phyloP scores from a whole-genome alignment of 2,113 vertebrate genomes.

The Triplophysa dalaica region DNA sequence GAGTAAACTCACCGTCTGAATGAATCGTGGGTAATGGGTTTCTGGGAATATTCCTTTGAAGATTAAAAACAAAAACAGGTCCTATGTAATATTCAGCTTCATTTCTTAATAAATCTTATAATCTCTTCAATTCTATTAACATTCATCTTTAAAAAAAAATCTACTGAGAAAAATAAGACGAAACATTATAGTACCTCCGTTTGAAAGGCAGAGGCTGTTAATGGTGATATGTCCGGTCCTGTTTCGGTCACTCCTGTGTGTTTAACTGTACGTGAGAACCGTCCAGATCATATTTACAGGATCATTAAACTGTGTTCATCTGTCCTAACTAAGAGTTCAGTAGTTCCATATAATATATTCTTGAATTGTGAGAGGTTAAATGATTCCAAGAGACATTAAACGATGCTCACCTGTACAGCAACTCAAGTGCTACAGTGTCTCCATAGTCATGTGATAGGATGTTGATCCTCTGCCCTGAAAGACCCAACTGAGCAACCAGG shows the following conservation, averaged over 20 bases:
- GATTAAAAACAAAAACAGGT: not conserved
- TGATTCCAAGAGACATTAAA: not conserved
- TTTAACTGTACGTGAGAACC: constrained; percentile 20
- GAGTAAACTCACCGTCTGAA: constrained; percentile 82
- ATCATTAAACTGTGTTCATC: not conserved
- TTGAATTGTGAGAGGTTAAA: not conserved
- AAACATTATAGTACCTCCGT: constrained; percentile 81
- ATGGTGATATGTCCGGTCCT: constrained; percentile 84
- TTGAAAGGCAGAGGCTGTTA: constrained; percentile 93
- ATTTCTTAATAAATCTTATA: not conserved
- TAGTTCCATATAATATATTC: too few relatives aligned
- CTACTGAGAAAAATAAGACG: not conserved
- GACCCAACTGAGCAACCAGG: constrained; percentile 80
- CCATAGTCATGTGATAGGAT: constrained; percentile 92
- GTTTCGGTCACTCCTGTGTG: constrained; percentile 84
- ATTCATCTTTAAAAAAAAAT: not conserved
- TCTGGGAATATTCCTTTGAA: constrained; percentile 90
- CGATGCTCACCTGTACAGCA: constrained; percentile 85
- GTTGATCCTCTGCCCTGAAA: constrained; percentile 82
- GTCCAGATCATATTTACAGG: constrained; percentile 24
- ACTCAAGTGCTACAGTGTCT: constrained; percentile 91
- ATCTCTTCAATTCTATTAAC: too few relatives aligned
- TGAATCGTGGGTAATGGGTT: constrained; percentile 80
- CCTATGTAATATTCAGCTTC: not conserved
- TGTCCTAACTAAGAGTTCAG: not conserved